Evolutionary conservation across 2,888 invertebrate species (phyloP).

Genomic region (Diploptera punctata): DNA sequence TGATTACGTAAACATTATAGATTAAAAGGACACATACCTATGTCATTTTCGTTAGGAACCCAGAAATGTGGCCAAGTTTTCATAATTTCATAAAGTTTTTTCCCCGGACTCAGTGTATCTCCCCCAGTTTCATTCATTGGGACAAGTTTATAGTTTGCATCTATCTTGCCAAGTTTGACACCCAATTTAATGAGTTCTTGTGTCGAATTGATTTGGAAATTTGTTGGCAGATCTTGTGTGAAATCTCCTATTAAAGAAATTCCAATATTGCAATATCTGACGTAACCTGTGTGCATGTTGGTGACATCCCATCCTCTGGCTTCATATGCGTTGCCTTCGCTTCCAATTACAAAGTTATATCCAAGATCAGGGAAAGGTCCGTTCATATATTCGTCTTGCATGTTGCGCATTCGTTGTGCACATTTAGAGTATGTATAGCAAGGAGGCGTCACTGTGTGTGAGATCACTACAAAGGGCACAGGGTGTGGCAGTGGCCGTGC

Average conservation of each 20-base stretch:
- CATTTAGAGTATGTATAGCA: constrained; percentile 61
- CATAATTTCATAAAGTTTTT: constrained; percentile 57
- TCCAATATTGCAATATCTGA: constrained; percentile 49
- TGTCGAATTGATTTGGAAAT: constrained; percentile 57
- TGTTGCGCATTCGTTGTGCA: constrained; percentile 53
- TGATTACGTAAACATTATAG: not conserved
- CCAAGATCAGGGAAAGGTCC: constrained; percentile 70
- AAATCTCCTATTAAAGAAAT: constrained; percentile 61
- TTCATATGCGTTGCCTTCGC: constrained; percentile 75
- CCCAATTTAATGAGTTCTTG: constrained; percentile 56
- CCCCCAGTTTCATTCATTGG: constrained; percentile 60
- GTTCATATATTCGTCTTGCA: constrained; percentile 75
- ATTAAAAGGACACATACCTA: not conserved
- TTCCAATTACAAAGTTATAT: constrained; percentile 81
- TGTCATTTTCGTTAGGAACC: not conserved
- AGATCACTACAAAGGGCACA: constrained; percentile 17
- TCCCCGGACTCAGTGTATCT: constrained; percentile 59
- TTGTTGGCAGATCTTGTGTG: constrained; percentile 53
- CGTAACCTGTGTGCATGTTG: constrained; percentile 18
- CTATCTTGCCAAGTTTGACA: constrained; percentile 54
- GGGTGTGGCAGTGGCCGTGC: constrained; percentile 12
- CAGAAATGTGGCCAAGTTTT: constrained; percentile 58
- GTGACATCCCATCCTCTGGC: constrained; percentile 75
- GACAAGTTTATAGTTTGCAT: constrained; percentile 57
- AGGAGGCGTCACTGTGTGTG: constrained; percentile 67